Conservation (phyloP, 2,888 invertebrate species). For the Sminthurides aquaticus region DNA sequence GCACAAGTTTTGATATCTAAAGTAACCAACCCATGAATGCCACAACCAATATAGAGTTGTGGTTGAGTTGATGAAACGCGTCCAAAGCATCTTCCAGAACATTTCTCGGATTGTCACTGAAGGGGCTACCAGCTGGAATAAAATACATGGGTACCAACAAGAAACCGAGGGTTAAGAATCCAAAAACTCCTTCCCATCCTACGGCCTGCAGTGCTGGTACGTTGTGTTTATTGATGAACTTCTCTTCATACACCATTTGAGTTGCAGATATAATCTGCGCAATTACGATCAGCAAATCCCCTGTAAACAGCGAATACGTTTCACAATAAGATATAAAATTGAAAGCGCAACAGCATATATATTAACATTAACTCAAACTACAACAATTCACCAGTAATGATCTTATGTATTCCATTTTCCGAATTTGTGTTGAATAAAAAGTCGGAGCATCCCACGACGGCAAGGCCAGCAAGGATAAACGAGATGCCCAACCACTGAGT, state of each 20-base stretch:
- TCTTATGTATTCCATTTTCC: constrained; percentile 31
- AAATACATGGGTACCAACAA: constrained; percentile 73
- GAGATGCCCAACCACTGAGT: constrained; percentile 72
- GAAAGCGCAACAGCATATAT: not conserved
- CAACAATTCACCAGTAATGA: constrained; percentile 34
- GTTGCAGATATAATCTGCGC: constrained; percentile 71
- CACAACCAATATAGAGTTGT: constrained; percentile 56
- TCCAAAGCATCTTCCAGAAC: constrained; percentile 78
- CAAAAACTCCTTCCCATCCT: constrained; percentile 84
- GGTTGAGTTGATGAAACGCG: constrained; percentile 72
- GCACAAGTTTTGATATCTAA: no score
- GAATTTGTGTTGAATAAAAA: constrained; percentile 48
- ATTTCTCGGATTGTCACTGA: constrained; percentile 64
- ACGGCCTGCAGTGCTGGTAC: constrained; percentile 81
- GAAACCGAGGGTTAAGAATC: constrained; percentile 57
- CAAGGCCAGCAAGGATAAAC: constrained; percentile 62
- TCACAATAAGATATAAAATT: not conserved
- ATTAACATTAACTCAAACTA: not conserved
- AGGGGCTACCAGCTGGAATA: constrained; percentile 65
- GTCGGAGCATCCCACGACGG: constrained; percentile 68
- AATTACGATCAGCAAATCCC: constrained; percentile 55
- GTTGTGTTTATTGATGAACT: constrained; percentile 72
- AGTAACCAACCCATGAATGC: constrained; percentile 55
- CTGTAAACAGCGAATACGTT: constrained; percentile 44
- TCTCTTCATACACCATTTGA: constrained; percentile 94